These are phyloP conservation scores for Nomia melanderi DNA, from an alignment of 1,140 invertebrate genomes.

Conservation along the genomic window DNA sequence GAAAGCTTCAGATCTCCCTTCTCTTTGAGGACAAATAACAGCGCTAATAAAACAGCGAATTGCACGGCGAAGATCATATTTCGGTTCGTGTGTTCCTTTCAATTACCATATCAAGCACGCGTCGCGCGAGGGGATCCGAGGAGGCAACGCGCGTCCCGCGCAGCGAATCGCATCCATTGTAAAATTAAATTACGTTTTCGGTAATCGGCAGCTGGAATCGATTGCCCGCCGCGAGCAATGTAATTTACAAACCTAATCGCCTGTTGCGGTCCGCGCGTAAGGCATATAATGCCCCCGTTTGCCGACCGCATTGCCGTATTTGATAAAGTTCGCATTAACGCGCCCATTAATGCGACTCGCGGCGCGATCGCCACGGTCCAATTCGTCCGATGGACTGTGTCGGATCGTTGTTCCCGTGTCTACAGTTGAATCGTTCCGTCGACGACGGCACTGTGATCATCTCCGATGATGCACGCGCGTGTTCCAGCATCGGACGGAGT, in stretches of 20 bases:
- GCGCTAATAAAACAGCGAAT: too few species aligned
- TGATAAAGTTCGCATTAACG: conserved; percentile 63
- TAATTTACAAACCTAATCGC: conserved; percentile 66
- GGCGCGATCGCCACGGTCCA: neutral
- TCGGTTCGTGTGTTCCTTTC: too few species aligned
- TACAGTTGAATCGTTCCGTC: neutral
- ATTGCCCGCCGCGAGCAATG: conserved; percentile 35
- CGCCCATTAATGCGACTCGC: conserved; percentile 50
- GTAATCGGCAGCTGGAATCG: conserved; percentile 58
- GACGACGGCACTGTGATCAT: neutral
- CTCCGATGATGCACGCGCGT: neutral
- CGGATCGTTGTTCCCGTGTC: conserved; percentile 7
- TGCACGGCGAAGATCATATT: too few species aligned
- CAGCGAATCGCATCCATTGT: conserved; percentile 51
- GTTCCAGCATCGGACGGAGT: too few species aligned
- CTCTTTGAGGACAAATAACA: too few species aligned
- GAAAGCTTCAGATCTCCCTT: too few species aligned
- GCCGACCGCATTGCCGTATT: conserved; percentile 57
- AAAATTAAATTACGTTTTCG: conserved; percentile 61
- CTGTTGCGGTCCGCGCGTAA: conserved; percentile 57
- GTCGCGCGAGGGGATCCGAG: neutral
- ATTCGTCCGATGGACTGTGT: neutral
- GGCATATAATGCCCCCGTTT: conserved; percentile 61
- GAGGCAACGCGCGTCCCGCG: neutral
- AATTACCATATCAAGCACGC: neutral